Base-by-base conservation (phyloP, 2,888 invertebrate genomes). In the Machimus atricapillus region DNA sequence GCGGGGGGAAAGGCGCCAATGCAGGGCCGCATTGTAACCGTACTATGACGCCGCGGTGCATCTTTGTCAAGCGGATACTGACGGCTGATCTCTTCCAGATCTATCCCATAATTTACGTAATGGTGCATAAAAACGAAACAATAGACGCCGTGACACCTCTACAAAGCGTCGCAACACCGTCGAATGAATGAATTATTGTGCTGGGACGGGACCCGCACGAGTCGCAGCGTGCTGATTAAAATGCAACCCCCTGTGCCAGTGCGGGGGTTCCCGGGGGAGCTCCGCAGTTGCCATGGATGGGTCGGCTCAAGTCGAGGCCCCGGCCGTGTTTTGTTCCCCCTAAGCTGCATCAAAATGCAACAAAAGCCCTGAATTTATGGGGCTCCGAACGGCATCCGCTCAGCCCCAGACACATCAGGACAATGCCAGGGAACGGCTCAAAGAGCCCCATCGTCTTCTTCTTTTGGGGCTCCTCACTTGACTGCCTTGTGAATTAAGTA, bases 61-160 rank as follows among this genome's bases (percentile, higher is more conserved):
- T 76, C 76, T 76, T 76, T 76, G 76, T 76, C 76, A 76, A 76
- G 34, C 76, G 37, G 76, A 76, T 34, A 76, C 66, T 66, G 66
- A 66, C 66, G 66, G 46, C 46, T 78, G 78, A 78, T 78, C 78
- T 46, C 78, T 43, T 27, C 78, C 40, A 78, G 40, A 78, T 46
- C 78, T 43, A 78, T 43, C 66, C 78, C 46, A 78, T 78, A 43
- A 46, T 78, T 78, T 46, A 43, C 43, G 40, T 27, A 78, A 46
- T 78, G 43, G 78, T 5, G 76, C 37, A 37, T 76, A 76, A 76
- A 74, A 76, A 76, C 37, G 19, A 76, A 76, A 76, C 76, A 76
- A 76, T 76, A 37, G 37, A 16, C 37, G 76, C n/a, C 34, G 76
- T 76, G 76, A 76, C 34, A 34, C 76, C 76, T 34, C 34, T 9